Evolutionary conservation across 2,797 vertebrate genomes (phyloP), one percentile per base, ranked within the genome.

Genomic region (Atherinosoma microstoma): DNA sequence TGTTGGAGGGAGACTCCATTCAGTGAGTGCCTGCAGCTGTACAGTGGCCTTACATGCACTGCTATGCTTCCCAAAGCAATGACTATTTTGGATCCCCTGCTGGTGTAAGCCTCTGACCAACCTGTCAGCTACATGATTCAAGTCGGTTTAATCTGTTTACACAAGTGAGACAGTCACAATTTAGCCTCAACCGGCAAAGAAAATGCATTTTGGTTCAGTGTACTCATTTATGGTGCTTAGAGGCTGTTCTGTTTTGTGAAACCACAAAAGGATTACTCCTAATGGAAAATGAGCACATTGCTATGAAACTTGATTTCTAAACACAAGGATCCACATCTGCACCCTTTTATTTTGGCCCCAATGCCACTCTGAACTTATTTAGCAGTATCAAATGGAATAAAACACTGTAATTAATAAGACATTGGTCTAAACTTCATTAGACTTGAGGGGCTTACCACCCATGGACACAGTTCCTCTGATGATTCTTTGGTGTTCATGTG

Each of bases 21-120:
- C 34, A 67, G 18, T 22, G 30, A n/a, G 51, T 38, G 38, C 18
- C 2, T 79, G 38, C 27, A 70, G 62, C 53, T 64, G 35, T 67
- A 34, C 42, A 64, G n/a, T 70, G 36, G 57, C 68, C 34, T 58
- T 59, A 51, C 2, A 11, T 4, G 16, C 40, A 42, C 29, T 40
- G 53, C 53, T 22, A 36, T 62, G 58, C 34, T 70, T 64, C 35
- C 36, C 16, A 29, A 45, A 13, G 64, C 29, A 58, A 54, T 11
- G 59, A 58, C n/a, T 38, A 13, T 63, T 54, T 77, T n/a, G 16
- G 58, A 27, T 30, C 30, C 36, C 32, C 47, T 32, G 29, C 13
- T 63, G 12, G 0, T 62, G 16, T 58, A 29, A 35, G 20, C 34
- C n/a, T 10, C 20, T 49, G 47, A 3, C 20, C 16, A 45, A 18